These are phyloP conservation scores for Camelus dromedarius DNA, from an alignment of 2,113 vertebrate species.

Conservation along the genomic window DNA sequence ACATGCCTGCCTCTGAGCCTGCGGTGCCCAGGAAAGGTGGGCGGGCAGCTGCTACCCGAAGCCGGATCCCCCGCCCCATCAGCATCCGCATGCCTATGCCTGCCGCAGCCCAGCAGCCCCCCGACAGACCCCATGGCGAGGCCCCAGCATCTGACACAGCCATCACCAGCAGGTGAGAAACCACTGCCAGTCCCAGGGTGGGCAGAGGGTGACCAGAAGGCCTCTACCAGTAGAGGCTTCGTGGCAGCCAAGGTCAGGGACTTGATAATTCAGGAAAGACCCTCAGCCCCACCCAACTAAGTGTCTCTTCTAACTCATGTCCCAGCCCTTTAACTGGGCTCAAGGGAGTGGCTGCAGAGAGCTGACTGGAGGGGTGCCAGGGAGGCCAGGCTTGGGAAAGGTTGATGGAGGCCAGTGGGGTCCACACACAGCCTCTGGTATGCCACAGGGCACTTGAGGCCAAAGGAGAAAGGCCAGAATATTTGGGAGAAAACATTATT, in stretches of 20 bases:
- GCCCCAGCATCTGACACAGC: conserved; percentile 77
- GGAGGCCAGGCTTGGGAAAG: background rate
- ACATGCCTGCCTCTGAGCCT: conserved; percentile 92
- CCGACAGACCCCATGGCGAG: conserved; percentile 1
- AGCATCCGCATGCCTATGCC: conserved; percentile 83
- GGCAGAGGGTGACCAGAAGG: background rate
- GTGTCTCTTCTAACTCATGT: background rate
- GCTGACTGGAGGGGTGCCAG: background rate
- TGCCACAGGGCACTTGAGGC: background rate
- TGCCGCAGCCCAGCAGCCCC: conserved; percentile 41
- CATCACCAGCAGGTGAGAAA: conserved; percentile 88
- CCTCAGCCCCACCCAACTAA: background rate
- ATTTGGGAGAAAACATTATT: background rate
- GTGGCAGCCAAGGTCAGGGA: background rate
- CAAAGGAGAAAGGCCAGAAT: background rate
- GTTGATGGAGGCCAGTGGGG: no score
- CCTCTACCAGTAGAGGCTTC: background rate
- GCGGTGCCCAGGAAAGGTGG: conserved; percentile 87
- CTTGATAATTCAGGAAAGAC: background rate
- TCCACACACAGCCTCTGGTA: background rate
- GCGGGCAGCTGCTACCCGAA: conserved; percentile 84
- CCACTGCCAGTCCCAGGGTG: background rate
- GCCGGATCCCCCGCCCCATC: conserved; percentile 94
- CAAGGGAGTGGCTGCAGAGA: background rate
- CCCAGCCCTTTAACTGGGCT: background rate